These are phyloP conservation scores for Gopherus flavomarginatus DNA, from an alignment of 2,113 vertebrate species.

Conservation along the genomic window DNA sequence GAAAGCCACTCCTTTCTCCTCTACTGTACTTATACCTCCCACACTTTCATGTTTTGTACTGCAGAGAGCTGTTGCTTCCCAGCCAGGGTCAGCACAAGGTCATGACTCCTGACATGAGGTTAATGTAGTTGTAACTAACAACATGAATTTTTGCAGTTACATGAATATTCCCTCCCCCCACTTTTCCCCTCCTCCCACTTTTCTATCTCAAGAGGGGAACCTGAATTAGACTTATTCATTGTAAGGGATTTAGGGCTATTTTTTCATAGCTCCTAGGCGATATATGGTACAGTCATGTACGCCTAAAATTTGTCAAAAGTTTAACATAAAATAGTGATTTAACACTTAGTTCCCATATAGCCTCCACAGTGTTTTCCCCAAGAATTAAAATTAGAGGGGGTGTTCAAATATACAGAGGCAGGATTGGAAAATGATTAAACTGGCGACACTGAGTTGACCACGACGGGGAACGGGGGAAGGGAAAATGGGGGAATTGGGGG, in stretches of 20 bases:
- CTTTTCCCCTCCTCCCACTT: conserved; percentile 13
- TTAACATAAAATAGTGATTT: background rate
- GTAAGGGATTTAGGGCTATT: rapidly evolving
- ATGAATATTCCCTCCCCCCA: conserved; percentile 56
- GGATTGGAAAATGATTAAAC: background rate
- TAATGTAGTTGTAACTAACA: conserved; percentile 65
- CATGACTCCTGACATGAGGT: conserved; percentile 68
- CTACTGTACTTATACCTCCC: conserved; percentile 13
- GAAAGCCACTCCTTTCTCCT: conserved; percentile 46
- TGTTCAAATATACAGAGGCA: background rate
- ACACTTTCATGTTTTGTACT: conserved; percentile 63
- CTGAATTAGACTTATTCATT: rapidly evolving
- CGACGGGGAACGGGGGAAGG: too few relatives aligned
- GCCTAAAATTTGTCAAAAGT: background rate
- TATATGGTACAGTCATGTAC: rapidly evolving
- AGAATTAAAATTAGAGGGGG: background rate
- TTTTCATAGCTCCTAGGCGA: rapidly evolving
- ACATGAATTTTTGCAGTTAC: conserved; percentile 31
- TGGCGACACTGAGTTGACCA: background rate
- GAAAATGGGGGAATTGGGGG: background rate
- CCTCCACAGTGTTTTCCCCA: background rate
- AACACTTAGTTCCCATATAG: rapidly evolving
- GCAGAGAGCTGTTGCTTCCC: conserved; percentile 36
- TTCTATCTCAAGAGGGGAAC: background rate
- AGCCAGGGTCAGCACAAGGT: conserved; percentile 74